Evolutionary conservation across 2,888 invertebrate genomes (phyloP).

Genomic region (Camptogramma bilineatum): DNA sequence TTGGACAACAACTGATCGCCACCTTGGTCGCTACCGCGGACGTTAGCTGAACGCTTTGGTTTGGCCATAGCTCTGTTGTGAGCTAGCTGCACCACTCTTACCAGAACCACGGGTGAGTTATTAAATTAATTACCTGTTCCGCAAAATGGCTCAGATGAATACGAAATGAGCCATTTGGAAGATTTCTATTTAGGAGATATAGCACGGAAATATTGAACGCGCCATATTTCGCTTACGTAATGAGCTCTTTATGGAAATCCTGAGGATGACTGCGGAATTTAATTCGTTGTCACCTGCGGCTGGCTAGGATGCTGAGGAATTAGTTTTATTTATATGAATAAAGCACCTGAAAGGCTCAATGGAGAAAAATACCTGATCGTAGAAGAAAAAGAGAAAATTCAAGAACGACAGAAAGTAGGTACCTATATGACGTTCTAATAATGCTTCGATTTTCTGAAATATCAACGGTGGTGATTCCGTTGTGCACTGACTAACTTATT

Average conservation of each 20-base stretch:
- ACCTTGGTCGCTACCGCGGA: too few species aligned
- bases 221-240: slow-evolving; percentile 34
- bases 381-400: background rate
- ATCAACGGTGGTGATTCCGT: too few species aligned
- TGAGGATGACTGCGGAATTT: slow-evolving; percentile 30
- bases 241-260: slow-evolving; percentile 36
- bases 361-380: background rate
- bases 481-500: too few species aligned
- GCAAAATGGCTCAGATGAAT: slow-evolving; percentile 42
- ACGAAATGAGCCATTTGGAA: slow-evolving; percentile 41
- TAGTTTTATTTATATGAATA: background rate
- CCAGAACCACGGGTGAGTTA: slow-evolving; percentile 34
- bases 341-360: background rate
- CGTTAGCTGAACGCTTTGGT: too few species aligned
- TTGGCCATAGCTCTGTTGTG: too few species aligned
- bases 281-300: slow-evolving; percentile 28
- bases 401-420: too few species aligned
- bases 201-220: slow-evolving; percentile 43
- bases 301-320: background rate
- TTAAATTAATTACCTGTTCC: slow-evolving; percentile 47
- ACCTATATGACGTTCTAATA: too few species aligned
- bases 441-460: too few species aligned
- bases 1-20: too few species aligned
- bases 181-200: slow-evolving; percentile 45
- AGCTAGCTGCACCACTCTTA: background rate